A percentile compares a stretch with the other conserved stretches of the same genome.
These are phyloP conservation scores for Shinisaurus crocodilurus DNA, from an alignment of 2,113 vertebrate species.

Conservation along the genomic window DNA sequence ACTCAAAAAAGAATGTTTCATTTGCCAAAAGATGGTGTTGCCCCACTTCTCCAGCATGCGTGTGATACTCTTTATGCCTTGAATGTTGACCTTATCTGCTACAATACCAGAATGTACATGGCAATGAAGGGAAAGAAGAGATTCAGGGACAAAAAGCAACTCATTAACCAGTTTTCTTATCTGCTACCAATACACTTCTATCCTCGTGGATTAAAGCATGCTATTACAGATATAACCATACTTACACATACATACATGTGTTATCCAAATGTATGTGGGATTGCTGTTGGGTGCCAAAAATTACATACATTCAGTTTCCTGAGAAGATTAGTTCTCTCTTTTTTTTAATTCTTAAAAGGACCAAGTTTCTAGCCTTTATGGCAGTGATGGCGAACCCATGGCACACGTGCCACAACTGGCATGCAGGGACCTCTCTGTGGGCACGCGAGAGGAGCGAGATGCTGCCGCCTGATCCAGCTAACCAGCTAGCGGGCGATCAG, in stretches of 20 bases:
- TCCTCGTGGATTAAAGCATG: not conserved
- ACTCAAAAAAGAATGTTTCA: constrained; percentile 71
- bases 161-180: constrained; percentile 15
- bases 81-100: constrained; percentile 75
- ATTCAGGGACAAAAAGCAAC: constrained; percentile 33
- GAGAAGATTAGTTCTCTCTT: not conserved
- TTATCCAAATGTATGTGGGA: not conserved
- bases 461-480: too few species aligned
- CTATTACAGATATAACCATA: not conserved
- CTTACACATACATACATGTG: too few species aligned
- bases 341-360: not conserved
- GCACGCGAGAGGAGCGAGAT: too few species aligned
- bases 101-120: constrained; percentile 30
- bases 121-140: constrained; percentile 23
- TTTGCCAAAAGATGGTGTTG: constrained; percentile 74
- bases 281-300: not conserved
- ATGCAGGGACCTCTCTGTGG: too few species aligned
- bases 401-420: too few species aligned
- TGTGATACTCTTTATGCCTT: constrained; percentile 71
- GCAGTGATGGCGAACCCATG: too few species aligned
- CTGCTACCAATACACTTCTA: constrained; percentile 15
- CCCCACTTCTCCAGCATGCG: constrained; percentile 76
- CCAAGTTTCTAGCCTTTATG: not conserved
- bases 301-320: not conserved
- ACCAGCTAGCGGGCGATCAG: too few species aligned